Evolutionary conservation across 35 echinoderm and acorn worm species (phyloP), one percentile per base, ranked within the genome.

Genomic region (Lytechinus variegatus): DNA sequence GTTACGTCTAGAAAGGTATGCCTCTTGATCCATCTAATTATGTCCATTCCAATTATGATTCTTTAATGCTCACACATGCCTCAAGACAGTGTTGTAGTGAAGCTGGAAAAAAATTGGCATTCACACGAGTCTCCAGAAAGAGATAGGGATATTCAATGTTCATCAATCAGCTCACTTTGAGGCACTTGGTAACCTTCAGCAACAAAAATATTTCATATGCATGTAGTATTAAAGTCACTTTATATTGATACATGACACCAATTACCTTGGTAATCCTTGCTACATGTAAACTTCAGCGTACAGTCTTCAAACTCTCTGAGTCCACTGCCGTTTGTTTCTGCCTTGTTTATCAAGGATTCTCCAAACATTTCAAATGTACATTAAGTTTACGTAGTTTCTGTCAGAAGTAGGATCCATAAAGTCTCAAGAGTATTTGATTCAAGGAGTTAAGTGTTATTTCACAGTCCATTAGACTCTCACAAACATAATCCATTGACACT

Each of bases 401-500:
- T 13, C 56, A 11, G 7, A 10, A 58, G 56, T 58, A 58, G 56
- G 13, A 58, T 58, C 56, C 56, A 58, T 1, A 2, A 58, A 9
- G 56, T 2, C 56, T 13, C 56, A 58, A 58, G 9, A 58, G 56
- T 58, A 9, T 44, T 58, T 9, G 8, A 58, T 9, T 58, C 56
- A 9, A 58, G 5, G 2, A 44, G 10, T 58, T 7, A 2, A 58
- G 56, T 58, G 13, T 58, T 58, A 58, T 13, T 2, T 58, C 56
- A 58, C 9, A 9, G 33, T 44, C 9, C 9, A 58, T 13, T 58
- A 10, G 56, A 58, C 13, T 58, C 5, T 58, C 13, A 58, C 56
- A 58, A 13, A 58, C 9, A 58, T 58, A 11, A 13, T 27, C 91
- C 54, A 92, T 54, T 97, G 98, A 71, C 98, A 97, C 98, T 97